Evolutionary conservation across 92 coral and sea anemone genomes (phyloP).

Genomic region (Porites divaricata): DNA sequence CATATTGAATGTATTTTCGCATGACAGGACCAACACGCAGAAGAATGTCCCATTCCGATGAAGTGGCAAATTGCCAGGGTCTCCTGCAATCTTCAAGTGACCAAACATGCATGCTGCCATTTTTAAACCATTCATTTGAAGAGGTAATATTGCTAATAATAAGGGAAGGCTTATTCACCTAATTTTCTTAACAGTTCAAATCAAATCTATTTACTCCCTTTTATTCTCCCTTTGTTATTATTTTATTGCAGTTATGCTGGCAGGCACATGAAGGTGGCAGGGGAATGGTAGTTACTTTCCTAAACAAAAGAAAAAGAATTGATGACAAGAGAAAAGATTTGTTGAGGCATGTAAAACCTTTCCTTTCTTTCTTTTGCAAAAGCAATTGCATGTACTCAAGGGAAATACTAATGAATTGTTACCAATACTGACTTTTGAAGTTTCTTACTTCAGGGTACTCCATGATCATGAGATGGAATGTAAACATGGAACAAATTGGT

Average conservation of each 20-base stretch:
- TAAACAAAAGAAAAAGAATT: not conserved
- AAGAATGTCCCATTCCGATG: too few species aligned
- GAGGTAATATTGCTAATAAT: too few species aligned
- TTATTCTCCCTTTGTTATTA: not conserved
- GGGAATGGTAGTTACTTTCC: not conserved
- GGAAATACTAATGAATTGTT: not conserved
- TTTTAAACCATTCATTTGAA: too few species aligned
- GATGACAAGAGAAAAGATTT: not conserved
- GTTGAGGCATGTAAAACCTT: not conserved
- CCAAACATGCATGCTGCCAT: too few species aligned
- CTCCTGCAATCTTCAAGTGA: too few species aligned
- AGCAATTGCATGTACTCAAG: not conserved
- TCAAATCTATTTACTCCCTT: too few species aligned
- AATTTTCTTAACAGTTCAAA: too few species aligned
- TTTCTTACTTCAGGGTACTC: not conserved
- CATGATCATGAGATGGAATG: constrained; percentile 2
- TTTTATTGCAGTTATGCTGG: constrained; percentile 7
- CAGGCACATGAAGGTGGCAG: not conserved
- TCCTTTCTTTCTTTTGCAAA: not conserved
- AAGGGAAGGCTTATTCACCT: too few species aligned
- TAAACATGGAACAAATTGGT: not conserved
- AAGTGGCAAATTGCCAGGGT: too few species aligned
- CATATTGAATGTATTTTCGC: too few species aligned
- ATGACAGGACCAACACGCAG: too few species aligned
- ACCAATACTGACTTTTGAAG: not conserved